Evolutionary conservation across 2,888 invertebrate species (phyloP).

Genomic region (Caenorhabditis macrosperma): DNA sequence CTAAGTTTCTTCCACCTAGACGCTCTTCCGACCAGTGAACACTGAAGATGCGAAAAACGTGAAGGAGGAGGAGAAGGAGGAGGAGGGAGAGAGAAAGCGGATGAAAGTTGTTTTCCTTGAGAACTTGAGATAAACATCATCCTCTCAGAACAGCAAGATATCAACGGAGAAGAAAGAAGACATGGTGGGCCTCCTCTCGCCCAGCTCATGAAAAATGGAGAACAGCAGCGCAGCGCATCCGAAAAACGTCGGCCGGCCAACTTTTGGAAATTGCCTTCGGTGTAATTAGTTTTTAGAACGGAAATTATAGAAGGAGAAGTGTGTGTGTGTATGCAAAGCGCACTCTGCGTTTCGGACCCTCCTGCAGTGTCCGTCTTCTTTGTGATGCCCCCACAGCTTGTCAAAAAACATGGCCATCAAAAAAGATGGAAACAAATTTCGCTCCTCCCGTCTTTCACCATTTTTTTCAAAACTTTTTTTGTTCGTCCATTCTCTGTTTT

Average conservation of each 20-base stretch:
- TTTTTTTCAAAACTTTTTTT: slow-evolving; percentile 46
- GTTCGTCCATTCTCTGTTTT: slow-evolving; percentile 55
- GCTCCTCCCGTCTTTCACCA: slow-evolving; percentile 40
- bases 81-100: slow-evolving; percentile 27
- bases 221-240: slow-evolving; percentile 2
- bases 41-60: slow-evolving; percentile 19
- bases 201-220: background rate
- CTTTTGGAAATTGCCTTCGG: slow-evolving; percentile 1
- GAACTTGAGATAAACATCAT: slow-evolving; percentile 38
- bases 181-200: background rate
- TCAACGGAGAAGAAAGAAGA: slow-evolving; percentile 26
- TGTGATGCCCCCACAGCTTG: slow-evolving; percentile 44
- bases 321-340: background rate
- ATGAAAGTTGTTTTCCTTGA: slow-evolving; percentile 57
- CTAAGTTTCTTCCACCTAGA: slow-evolving; percentile 37
- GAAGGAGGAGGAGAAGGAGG: slow-evolving; percentile 32
- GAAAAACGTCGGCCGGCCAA: slow-evolving; percentile 1
- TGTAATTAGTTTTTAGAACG: slow-evolving; percentile 35
- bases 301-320: background rate
- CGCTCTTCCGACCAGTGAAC: slow-evolving; percentile 25
- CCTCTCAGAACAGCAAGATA: slow-evolving; percentile 41
- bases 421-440: slow-evolving; percentile 57
- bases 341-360: slow-evolving; percentile 5
- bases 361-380: slow-evolving; percentile 9
- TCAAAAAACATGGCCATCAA: slow-evolving; percentile 52